These are phyloP conservation scores for Habroteleia sp. DNA, from an alignment of 2,888 invertebrate genomes.

Conservation along the genomic window DNA sequence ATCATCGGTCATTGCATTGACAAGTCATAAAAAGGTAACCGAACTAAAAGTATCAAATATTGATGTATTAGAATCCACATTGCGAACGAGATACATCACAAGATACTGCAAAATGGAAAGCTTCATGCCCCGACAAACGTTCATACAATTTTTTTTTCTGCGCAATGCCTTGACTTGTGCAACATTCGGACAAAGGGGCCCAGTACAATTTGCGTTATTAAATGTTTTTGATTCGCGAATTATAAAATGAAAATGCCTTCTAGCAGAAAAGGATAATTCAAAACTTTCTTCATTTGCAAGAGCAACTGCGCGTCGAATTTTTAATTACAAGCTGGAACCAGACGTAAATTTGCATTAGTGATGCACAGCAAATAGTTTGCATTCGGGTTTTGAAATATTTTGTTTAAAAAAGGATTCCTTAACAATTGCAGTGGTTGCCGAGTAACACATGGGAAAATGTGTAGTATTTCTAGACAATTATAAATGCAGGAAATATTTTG, in stretches of 20 bases:
- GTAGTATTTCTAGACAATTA: too few relatives aligned
- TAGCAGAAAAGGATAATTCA: not conserved
- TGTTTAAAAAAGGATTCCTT: too few relatives aligned
- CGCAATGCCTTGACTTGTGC: constrained; percentile 7
- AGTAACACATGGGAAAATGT: too few relatives aligned
- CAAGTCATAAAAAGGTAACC: constrained; percentile 41
- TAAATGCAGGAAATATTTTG: too few relatives aligned
- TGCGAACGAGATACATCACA: constrained; percentile 35
- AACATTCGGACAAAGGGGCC: constrained; percentile 11
- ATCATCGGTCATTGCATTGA: constrained; percentile 54
- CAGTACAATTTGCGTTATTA: constrained; percentile 19
- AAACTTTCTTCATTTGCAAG: constrained; percentile 12
- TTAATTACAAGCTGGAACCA: constrained; percentile 8
- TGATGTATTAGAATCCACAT: constrained; percentile 48
- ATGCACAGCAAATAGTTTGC: too few relatives aligned
- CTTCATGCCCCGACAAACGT: constrained; percentile 20
- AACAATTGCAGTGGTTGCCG: too few relatives aligned
- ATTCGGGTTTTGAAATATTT: too few relatives aligned
- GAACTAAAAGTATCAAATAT: constrained; percentile 43
- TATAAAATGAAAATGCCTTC: constrained; percentile 2
- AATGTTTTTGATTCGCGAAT: constrained; percentile 28
- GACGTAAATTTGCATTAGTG: too few relatives aligned
- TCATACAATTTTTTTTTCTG: constrained; percentile 16
- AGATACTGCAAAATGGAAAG: constrained; percentile 25
- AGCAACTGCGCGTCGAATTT: not conserved